Evolutionary conservation across 2,797 vertebrate species (phyloP), one percentile per base, ranked within the genome.

Genomic region (Mastacembelus armatus): DNA sequence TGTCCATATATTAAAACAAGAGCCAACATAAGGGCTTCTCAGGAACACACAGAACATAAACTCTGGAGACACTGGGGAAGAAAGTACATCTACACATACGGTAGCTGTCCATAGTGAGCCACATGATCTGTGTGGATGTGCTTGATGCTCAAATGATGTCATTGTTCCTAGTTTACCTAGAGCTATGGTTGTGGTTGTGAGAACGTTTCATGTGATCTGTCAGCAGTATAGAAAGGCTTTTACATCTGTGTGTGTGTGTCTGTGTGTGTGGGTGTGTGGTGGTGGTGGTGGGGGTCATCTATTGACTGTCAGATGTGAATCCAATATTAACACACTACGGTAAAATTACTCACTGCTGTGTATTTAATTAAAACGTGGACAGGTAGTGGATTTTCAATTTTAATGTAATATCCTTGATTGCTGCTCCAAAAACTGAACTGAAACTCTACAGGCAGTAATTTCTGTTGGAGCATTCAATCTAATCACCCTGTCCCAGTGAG

Each of bases 91-190:
- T 30, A 36, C 51, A 61, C 49, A 32, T 27, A 71, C 55, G 66
- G 15, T 18, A 39, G 15, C 32, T 39, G 26, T 56, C 64, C 50
- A 43, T 56, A 54, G 22, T 32, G 19, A 74, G 64, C 66, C 89
- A 75, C 89, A 87, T 92, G 89, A 88, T 80, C 57, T 57, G 56
- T 65, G 60, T 75, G 51, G 68, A 63, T 76, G 62, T 62, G 22
- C 35, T 64, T 47, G 16, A 71, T 61, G 44, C 40, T 79, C 50
- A 87, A 90, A 81, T 78, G 40, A 81, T 64, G 64, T 70, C 78
- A 80, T 89, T 92, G 88, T 92, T 90, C 52, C 35, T 10, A 77
- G 39, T 89, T 84, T 67, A 93, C 91, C 85, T 88, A 66, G 42
- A 91, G 91, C 91, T 74, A 88, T 64, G 27, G 47, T 7, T 65